A percentile compares a stretch with the other conserved stretches of the same genome.
These are phyloP conservation scores for Matsumyia berberina DNA, from an alignment of 2,888 invertebrate genomes.

Conservation along the genomic window DNA sequence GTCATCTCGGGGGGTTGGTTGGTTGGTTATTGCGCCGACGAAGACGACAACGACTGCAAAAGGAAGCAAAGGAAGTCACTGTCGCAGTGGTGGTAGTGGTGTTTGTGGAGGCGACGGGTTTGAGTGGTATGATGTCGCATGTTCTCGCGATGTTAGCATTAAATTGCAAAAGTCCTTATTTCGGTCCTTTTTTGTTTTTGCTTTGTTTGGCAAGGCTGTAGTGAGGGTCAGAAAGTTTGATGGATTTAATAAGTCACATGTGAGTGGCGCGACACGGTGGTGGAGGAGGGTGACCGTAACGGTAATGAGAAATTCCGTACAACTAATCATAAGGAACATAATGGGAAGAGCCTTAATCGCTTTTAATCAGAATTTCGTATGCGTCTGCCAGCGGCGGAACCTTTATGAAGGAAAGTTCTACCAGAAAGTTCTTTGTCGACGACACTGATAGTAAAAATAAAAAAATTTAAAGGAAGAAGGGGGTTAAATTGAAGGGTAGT, in stretches of 20 bases:
- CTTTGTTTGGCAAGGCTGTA: constrained; percentile 18
- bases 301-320: constrained; percentile 50
- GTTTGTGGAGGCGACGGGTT: constrained; percentile 20
- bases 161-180: constrained; percentile 71
- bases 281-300: not conserved
- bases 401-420: constrained; percentile 16
- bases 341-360: constrained; percentile 43
- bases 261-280: constrained; percentile 27
- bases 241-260: constrained; percentile 59
- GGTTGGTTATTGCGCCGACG: constrained; percentile 1
- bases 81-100: constrained; percentile 22
- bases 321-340: constrained; percentile 50
- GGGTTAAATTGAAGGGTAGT: too few species aligned
- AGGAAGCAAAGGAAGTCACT: constrained; percentile 48
- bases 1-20: constrained; percentile 38
- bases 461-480: too few species aligned
- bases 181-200: constrained; percentile 38
- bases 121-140: constrained; percentile 71
- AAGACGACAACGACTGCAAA: constrained; percentile 23
- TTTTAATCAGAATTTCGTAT: constrained; percentile 52
- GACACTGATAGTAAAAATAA: constrained; percentile 7
- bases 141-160: constrained; percentile 71
- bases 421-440: constrained; percentile 17
- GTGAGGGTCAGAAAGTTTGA: constrained; percentile 37
- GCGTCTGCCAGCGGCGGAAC: constrained; percentile 6